Evolutionary conservation across 92 coral and sea anemone genomes (phyloP).

Genomic region (Heteractis magnifica): DNA sequence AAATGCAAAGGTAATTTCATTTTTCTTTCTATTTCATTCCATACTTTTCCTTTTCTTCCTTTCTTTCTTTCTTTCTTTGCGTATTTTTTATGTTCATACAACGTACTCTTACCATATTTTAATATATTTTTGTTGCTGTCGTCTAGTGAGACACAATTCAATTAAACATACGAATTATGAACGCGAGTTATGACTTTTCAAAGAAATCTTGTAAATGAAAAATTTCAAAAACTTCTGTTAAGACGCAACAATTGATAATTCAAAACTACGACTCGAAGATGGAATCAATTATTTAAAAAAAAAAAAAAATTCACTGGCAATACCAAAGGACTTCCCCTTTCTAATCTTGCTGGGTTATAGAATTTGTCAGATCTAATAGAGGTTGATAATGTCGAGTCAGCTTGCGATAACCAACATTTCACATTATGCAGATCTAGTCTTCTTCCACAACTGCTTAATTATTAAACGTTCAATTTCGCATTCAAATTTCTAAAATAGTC

Average conservation of each 20-base stretch:
- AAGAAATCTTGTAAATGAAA: no score
- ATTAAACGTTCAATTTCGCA: conserved; percentile 13
- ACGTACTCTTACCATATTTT: no score
- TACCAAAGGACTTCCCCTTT: neutral
- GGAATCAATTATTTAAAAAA: neutral
- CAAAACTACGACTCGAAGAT: neutral
- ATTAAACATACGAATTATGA: no score
- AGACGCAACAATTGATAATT: neutral
- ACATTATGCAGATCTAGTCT: conserved; percentile 25
- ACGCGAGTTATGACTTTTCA: no score
- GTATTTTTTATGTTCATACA: no score
- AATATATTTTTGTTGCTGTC: no score
- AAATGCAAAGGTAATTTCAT: no score
- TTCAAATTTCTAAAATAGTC: conserved; percentile 6
- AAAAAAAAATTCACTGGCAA: neutral
- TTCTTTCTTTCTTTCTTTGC: no score
- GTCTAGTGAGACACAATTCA: no score
- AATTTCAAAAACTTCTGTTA: no score
- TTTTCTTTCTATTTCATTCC: no score
- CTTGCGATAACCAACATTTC: conserved; percentile 7
- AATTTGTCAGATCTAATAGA: neutral
- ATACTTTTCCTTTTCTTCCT: no score
- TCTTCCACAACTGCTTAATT: conserved; percentile 15
- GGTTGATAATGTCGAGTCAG: conserved; percentile 1
- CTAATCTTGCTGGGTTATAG: neutral